Base-by-base conservation (phyloP, 2,797 vertebrate species). In the Lepilemur ruficaudatus region DNA sequence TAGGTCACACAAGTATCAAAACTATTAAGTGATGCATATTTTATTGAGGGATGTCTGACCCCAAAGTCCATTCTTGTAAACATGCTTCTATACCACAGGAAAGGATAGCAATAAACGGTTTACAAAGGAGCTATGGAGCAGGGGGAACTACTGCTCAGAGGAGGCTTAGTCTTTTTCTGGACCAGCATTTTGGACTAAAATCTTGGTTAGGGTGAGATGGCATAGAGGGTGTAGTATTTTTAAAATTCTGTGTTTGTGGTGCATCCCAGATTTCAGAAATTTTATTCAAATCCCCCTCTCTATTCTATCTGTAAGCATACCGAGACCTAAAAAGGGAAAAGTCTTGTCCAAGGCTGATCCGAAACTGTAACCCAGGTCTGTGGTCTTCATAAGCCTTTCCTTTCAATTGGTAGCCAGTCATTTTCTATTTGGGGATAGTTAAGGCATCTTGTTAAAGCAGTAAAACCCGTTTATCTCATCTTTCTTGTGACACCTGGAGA, bases 251-350 rank as follows among this genome's bases (percentile, higher is more conserved):
- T 0, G 55, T 57, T 25, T 57, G 3, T 14, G 9, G 4, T 38
- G 1, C 10, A 4, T 55, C 5, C 87, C 59, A 63, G 5, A 73
- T 41, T 57, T 69, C 43, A 18, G 43, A 82, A n/a, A 28, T n/a
- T 46, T 10, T 9, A 41, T n/a, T 41, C 4, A 32, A 20, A 5
- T 0, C 0, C 35, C 18, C 4, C 35, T 5, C 32, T 4, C 1
- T 5, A 8, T 52, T 63, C 92, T 69, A 22, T 43, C 38, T 17
- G 1, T 30, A 14, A 90, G 75, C 22, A 59, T 65, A 55, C 3
- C 30, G 65, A 89, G 46, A 30, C 41, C 30, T 28, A 67, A 23
- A 20, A 59, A 55, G 28, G 32, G 13, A 61, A 81, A 32, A 43
- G 22, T 0, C 0, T 11, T 28, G 35, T 35, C 4, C 12, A 46